Base-by-base conservation (phyloP, 2,888 invertebrate species). In the Rhagium mordax region DNA sequence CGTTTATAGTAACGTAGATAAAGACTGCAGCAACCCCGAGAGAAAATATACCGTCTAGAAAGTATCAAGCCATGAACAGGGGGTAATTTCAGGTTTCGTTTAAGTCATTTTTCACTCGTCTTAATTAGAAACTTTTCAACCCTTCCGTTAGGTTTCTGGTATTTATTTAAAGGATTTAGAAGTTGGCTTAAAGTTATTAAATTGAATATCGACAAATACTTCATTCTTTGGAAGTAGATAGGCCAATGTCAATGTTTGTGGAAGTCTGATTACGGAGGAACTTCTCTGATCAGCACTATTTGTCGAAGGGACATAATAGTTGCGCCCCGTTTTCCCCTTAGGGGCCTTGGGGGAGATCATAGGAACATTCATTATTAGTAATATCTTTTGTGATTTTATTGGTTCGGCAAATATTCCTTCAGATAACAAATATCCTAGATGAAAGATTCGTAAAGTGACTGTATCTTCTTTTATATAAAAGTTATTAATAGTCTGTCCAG, bases 221-320 rank as follows among this genome's bases (percentile, higher is more conserved):
- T 73, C 70, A 71, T 72, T 78, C 77, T 76, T 80, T 78, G 75
- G 71, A 69, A 78, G 75, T 69, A 74, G 75, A 73, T 74, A 71
- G 77, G 71, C 77, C 73, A 81, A 81, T 81, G 81, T 81, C 79
- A 82, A 82, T 82, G 82, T 82, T 81, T 81, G 80, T 81, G 78
- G 75, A 81, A 76, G 75, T 72, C 79, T 81, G 79, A 81, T 81
- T 82, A 78, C 79, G 77, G 72, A 79, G 70, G 74, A 78, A 78
- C 81, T 79, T 76, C 79, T 79, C 80, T 73, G 74, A 72, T 76
- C 76, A 71, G 75, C 78, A 68, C 76, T 81, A 79, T 82, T 81
- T 81, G 78, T 72, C 71, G 69, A 80, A 70, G 79, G 79, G 81
- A 79, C 78, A 68, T 74, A 71, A 66, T 68, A 74, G 74, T 76